Conservation (phyloP, 2,797 vertebrate genomes). For the Sciurus vulgaris region DNA sequence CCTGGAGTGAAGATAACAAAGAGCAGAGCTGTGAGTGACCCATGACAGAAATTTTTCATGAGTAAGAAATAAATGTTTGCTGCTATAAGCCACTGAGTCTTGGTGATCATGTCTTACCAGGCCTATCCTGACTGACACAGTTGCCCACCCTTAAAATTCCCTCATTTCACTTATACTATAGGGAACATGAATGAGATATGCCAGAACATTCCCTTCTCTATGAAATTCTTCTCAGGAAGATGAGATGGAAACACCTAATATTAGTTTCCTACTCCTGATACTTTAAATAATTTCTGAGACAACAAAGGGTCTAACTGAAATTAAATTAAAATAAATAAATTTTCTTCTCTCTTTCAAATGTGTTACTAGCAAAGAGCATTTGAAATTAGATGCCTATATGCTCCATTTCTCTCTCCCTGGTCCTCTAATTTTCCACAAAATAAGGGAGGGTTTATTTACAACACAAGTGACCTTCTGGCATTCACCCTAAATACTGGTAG, state of each 20-base stretch:
- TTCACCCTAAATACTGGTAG: not conserved
- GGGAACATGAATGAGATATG: not conserved
- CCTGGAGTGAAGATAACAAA: not conserved
- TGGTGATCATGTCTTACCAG: slow-evolving; percentile 31
- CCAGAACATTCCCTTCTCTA: slow-evolving; percentile 25
- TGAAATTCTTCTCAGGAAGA: slow-evolving; percentile 24
- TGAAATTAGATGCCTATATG: slow-evolving; percentile 62
- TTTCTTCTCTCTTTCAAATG: slow-evolving; percentile 6
- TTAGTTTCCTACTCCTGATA: slow-evolving; percentile 18
- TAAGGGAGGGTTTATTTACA: slow-evolving; percentile 27
- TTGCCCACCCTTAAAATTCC: slow-evolving; percentile 4
- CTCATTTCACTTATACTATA: slow-evolving; percentile 28
- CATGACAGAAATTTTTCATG: not conserved
- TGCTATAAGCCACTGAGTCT: slow-evolving; percentile 43
- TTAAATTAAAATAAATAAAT: slow-evolving; percentile 64
- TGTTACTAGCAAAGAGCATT: slow-evolving; percentile 62
- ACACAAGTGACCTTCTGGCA: not conserved
- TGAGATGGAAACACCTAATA: not conserved
- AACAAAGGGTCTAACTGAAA: slow-evolving; percentile 61
- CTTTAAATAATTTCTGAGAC: slow-evolving; percentile 57
- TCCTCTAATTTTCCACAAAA: slow-evolving; percentile 61
- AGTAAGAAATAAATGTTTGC: slow-evolving; percentile 53
- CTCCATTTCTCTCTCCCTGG: slow-evolving; percentile 29
- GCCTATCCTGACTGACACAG: slow-evolving; percentile 20
- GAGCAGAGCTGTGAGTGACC: not conserved